These are phyloP conservation scores for Spodoptera exigua DNA, from an alignment of 2,888 invertebrate species.

Conservation along the genomic window DNA sequence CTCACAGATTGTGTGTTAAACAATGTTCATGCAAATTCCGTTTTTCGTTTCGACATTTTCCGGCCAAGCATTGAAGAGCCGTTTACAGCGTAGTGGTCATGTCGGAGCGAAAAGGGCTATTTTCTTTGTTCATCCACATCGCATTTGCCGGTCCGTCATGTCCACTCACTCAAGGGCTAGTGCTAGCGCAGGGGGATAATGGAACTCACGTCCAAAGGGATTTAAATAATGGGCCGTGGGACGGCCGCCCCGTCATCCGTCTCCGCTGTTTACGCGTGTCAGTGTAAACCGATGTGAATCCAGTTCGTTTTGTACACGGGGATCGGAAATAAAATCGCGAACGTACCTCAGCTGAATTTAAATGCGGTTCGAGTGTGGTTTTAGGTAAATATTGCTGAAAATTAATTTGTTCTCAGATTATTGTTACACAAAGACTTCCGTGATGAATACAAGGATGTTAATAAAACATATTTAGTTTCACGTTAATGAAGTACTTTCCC, in stretches of 20 bases:
- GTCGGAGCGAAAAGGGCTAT: slow-evolving; percentile 49
- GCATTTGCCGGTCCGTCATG: slow-evolving; percentile 69
- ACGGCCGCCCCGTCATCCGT: slow-evolving; percentile 65
- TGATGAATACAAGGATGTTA: too few species aligned
- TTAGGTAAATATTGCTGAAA: background rate
- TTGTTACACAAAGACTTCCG: background rate
- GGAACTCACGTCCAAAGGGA: slow-evolving; percentile 80
- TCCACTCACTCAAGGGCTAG: slow-evolving; percentile 70
- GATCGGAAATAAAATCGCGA: slow-evolving; percentile 22
- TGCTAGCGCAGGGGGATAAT: slow-evolving; percentile 73
- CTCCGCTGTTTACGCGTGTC: slow-evolving; percentile 68
- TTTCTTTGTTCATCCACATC: slow-evolving; percentile 70
- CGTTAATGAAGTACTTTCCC: slow-evolving; percentile 35
- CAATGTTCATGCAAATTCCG: slow-evolving; percentile 48
- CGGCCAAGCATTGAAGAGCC: slow-evolving; percentile 33
- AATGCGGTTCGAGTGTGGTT: slow-evolving; percentile 9
- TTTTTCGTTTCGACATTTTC: slow-evolving; percentile 45
- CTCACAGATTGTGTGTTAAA: slow-evolving; percentile 60
- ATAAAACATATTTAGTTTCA: background rate
- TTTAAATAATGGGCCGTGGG: slow-evolving; percentile 81
- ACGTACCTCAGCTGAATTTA: slow-evolving; percentile 12
- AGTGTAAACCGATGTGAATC: slow-evolving; percentile 66
- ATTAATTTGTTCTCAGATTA: background rate
- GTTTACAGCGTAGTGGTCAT: slow-evolving; percentile 39
- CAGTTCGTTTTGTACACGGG: slow-evolving; percentile 38